Conservation (phyloP, 2,113 vertebrate genomes). For the human (Homo sapiens) region DNA sequence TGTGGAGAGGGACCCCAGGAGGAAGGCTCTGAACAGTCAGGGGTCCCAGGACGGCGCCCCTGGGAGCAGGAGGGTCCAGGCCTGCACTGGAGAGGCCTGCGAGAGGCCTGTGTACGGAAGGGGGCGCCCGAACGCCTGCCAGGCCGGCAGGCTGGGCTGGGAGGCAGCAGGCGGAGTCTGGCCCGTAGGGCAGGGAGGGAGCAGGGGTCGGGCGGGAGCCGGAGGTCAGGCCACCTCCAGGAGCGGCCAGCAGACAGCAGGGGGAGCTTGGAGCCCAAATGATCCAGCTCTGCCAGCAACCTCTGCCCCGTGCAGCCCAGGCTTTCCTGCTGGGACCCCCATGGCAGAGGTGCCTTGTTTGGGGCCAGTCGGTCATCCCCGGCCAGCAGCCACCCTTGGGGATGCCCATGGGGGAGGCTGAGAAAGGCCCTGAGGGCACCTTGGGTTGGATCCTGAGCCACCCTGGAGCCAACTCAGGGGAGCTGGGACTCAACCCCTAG, state of each 20-base stretch:
- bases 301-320: not conserved
- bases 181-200: not conserved
- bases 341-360: fast-evolving
- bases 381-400: not conserved
- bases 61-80: not conserved
- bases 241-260: conserved; percentile 34
- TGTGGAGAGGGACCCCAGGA: not conserved
- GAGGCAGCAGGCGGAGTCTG: not conserved
- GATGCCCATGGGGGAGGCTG: not conserved
- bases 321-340: not conserved
- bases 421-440: not conserved
- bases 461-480: fast-evolving
- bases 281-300: not conserved
- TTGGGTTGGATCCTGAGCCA: fast-evolving
- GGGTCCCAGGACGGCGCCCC: fast-evolving
- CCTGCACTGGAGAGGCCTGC: fast-evolving
- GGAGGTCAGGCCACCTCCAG: conserved; percentile 3
- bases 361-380: fast-evolving
- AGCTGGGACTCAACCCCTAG: not conserved
- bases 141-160: not conserved
- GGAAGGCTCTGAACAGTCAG: not conserved
- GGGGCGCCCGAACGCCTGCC: conserved; percentile 30
- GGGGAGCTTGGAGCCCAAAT: conserved; percentile 52
- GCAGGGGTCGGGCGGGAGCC: not conserved
- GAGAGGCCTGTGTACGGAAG: conserved; percentile 11